Evolutionary conservation across 2,113 vertebrate species (phyloP), one percentile per base, ranked within the genome.

Genomic region (Alexandromys fortis): DNA sequence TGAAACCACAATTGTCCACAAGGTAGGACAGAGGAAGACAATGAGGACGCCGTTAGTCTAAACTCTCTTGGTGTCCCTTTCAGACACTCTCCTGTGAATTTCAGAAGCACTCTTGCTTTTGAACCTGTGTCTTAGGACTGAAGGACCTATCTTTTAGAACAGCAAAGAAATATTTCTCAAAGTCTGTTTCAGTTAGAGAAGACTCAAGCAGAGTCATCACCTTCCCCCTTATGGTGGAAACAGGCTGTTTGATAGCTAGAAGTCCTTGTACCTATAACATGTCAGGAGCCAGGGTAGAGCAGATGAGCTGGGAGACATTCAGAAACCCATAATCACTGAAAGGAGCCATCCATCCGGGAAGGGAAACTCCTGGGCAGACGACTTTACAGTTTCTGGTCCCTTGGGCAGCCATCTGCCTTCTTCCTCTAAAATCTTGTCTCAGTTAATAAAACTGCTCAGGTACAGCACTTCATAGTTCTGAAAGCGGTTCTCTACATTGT

Each of bases 371-470:
- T 45, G 12, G 28, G 21, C 30, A 72, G n/a, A 14, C 6, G 14
- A 67, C 5, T 12, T 78, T 55, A 63, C 13, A 86, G 38, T 21
- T 81, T 24, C 22, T 87, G 17, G 55, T 67, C 22, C 19, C 19
- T 73, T 91, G 52, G 28, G 14, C 3, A 86, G 33, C 24, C 55
- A 82, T 42, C 70, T 76, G 19, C 30, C 26, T 90, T 92, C 42
- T 79, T 52, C 52, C 33, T 93, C 93, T 87, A 68, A 96, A 90
- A 82, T 90, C 30, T 58, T n/a, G 35, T 87, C 75, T 83, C 21
- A 52, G 65, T 70, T 82, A 94, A 90, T 58, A 90, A 96, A 94
- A 87, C 82, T 72, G 33, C 45, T 65, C 81, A 68, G 67, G 30
- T 70, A 45, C 10, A 79, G 75, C 58, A 63, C 82, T 92, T 79